Base-by-base conservation (phyloP, 2,888 invertebrate species). In the Chrysolina haemoptera region DNA sequence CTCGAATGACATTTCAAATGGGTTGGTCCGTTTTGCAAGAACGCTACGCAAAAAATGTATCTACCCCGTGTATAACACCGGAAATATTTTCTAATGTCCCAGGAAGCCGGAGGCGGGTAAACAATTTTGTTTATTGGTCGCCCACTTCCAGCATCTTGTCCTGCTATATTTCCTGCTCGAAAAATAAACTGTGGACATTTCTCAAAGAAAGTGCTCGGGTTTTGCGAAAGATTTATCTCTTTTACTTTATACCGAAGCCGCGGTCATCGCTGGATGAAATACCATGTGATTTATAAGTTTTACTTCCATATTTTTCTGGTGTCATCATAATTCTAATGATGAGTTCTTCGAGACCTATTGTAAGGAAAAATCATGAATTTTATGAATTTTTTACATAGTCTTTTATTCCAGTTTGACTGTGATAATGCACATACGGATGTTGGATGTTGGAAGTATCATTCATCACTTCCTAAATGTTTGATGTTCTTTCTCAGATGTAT, bases 81-180 rank as follows among this genome's bases (percentile, higher is more conserved):
- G 53, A 67, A 50, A 67, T 53, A 67, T 67, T 67, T 53, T 35
- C 66, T 67, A 67, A 67, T 53, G 66, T 6, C 10, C 40, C 12
- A 50, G 50, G 41, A 50, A 18, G 53, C 18, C 48, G 40, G 16
- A 35, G 20, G 20, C 67, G 41, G 67, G n/a, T 20, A 43, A 67
- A 53, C 53, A 53, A 53, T 50, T 67, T 67, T 67, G 71, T 75
- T 75, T 68, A 69, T 71, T 59, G 68, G 71, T 50, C 59, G 69
- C 40, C 74, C 74, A 71, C 65, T 71, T 68, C 59, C 65, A 69
- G 71, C 71, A 68, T 71, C 71, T 71, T 75, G 74, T 75, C 68
- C 68, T 50, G 55, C 71, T 69, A 71, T 71, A 68, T 75, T 68
- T 71, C 65, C 66, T 71, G 48, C 62, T 65, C 50, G 71, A 75